A percentile compares a stretch with the other conserved stretches of the same genome.
These are phyloP conservation scores for Malurus splendens DNA, from an alignment of 2,797 vertebrate genomes.

Conservation along the genomic window DNA sequence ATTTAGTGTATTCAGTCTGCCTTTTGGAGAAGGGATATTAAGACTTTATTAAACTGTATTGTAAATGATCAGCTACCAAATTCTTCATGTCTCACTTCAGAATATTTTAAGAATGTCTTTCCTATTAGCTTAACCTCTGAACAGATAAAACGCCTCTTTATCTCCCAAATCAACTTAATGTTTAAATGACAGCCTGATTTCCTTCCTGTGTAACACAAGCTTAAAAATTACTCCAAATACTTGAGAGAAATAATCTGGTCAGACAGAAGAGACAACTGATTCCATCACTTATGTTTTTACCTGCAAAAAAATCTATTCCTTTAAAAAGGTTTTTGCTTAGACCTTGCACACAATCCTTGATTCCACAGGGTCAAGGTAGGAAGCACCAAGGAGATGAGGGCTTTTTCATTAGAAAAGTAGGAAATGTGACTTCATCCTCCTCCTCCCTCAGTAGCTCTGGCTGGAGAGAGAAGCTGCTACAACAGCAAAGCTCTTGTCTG, in stretches of 20 bases:
- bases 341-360: neutral
- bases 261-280: neutral
- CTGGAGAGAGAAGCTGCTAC: neutral
- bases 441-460: conserved; percentile 7
- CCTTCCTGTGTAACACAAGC: neutral
- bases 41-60: neutral
- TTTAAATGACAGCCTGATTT: neutral
- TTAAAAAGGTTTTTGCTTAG: neutral
- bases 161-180: neutral
- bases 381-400: neutral
- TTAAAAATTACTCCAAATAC: neutral
- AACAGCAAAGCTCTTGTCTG: neutral
- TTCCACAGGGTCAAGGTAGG: rapidly evolving
- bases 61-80: neutral
- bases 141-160: neutral
- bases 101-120: neutral
- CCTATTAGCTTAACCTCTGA: neutral
- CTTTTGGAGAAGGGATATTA: neutral
- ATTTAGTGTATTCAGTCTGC: neutral
- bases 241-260: neutral
- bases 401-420: neutral
- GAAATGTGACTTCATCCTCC: neutral
- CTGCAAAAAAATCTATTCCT: neutral
- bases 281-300: neutral
- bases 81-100: neutral